These are phyloP conservation scores for Tethea ocularis DNA, from an alignment of 2,888 invertebrate genomes.

Conservation along the genomic window DNA sequence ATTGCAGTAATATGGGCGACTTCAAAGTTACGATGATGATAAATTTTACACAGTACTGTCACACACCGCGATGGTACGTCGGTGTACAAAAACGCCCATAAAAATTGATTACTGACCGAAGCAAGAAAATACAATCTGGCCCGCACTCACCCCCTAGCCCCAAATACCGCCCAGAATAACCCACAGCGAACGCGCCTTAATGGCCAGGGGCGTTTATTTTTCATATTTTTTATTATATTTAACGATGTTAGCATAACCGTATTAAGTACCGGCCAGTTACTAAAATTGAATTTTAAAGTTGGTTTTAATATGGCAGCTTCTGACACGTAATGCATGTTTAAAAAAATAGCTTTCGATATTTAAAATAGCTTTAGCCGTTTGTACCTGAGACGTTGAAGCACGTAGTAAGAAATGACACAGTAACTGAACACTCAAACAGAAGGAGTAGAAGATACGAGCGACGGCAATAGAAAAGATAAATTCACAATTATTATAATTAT, in stretches of 20 bases:
- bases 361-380: too few relatives aligned
- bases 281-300: slow-evolving; percentile 31
- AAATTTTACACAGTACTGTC: slow-evolving; percentile 19
- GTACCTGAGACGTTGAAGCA: too few relatives aligned
- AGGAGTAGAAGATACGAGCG: too few relatives aligned
- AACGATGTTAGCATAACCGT: slow-evolving; percentile 35
- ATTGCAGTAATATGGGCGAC: too few relatives aligned
- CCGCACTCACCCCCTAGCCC: slow-evolving; percentile 36
- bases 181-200: slow-evolving; percentile 44
- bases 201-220: slow-evolving; percentile 66
- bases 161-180: slow-evolving; percentile 17
- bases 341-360: too few relatives aligned
- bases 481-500: too few relatives aligned
- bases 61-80: slow-evolving; percentile 27
- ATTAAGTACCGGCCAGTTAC: slow-evolving; percentile 26
- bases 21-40: too few relatives aligned
- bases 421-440: too few relatives aligned
- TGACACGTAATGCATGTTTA: too few relatives aligned
- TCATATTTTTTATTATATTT: slow-evolving; percentile 61
- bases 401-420: too few relatives aligned
- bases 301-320: not conserved
- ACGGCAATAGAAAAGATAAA: too few relatives aligned
- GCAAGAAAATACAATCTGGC: slow-evolving; percentile 80
- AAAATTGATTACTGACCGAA: slow-evolving; percentile 79
- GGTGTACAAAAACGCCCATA: slow-evolving; percentile 74